A percentile compares a stretch with the other conserved stretches of the same genome.
Evolutionary conservation across 2,797 vertebrate genomes (phyloP).

Genomic region (Rhynchonycteris naso): DNA sequence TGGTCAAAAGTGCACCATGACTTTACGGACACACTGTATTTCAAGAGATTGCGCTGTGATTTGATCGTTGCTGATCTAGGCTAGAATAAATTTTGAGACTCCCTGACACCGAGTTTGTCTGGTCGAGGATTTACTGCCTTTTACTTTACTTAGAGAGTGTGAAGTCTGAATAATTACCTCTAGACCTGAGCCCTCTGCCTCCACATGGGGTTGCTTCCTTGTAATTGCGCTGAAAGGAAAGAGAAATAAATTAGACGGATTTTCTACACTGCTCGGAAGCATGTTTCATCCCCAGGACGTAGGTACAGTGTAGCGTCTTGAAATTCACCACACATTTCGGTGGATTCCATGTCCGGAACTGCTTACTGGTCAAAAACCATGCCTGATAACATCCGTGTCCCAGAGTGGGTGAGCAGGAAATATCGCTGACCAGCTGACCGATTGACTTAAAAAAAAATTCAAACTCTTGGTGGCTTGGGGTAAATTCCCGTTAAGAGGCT

Average conservation of each 20-base stretch:
- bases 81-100: conserved; percentile 56
- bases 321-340: neutral
- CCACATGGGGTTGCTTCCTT: conserved; percentile 30
- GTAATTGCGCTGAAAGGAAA: conserved; percentile 53
- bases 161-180: conserved; percentile 66
- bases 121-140: conserved; percentile 70
- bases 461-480: neutral
- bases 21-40: too few relatives aligned
- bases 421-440: neutral
- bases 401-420: neutral
- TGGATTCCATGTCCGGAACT: neutral
- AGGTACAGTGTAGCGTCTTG: rapidly evolving
- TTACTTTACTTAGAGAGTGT: conserved; percentile 65
- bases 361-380: neutral
- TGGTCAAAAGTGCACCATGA: too few relatives aligned
- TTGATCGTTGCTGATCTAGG: conserved; percentile 67
- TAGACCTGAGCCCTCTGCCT: conserved; percentile 40
- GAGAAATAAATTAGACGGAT: neutral
- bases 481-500: neutral
- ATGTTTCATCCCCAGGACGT: neutral
- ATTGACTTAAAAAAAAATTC: neutral
- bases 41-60: conserved; percentile 55
- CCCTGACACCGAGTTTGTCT: conserved; percentile 40
- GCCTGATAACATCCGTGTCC: neutral
- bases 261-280: neutral